Evolutionary conservation across 2,888 invertebrate species (phyloP).

Genomic region (Plagodis pulveraria): DNA sequence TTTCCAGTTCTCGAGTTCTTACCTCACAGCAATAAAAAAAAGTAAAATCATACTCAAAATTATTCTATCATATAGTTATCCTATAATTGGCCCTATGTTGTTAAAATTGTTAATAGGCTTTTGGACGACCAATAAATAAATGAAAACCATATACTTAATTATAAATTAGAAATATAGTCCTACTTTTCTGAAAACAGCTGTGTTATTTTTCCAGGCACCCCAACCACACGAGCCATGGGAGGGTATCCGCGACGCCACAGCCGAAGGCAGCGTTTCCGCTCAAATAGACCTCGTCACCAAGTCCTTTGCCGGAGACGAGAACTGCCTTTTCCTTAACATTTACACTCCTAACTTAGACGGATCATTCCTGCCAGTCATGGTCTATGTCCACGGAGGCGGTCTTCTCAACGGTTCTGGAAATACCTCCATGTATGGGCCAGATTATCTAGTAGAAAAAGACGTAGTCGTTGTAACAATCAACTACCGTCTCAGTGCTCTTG

Average conservation of each 20-base stretch:
- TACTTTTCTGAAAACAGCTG: no score
- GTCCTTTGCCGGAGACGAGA: constrained; percentile 83
- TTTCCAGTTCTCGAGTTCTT: no score
- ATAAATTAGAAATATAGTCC: no score
- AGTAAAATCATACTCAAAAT: no score
- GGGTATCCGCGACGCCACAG: constrained; percentile 85
- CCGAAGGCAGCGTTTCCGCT: constrained; percentile 86
- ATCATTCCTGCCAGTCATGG: constrained; percentile 82
- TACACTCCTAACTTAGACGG: constrained; percentile 85
- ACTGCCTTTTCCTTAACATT: constrained; percentile 89
- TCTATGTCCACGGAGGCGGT: constrained; percentile 85
- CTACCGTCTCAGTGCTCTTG: constrained; percentile 79
- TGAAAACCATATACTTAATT: no score
- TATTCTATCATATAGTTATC: no score
- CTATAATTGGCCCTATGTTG: no score
- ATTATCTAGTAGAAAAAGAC: constrained; percentile 84
- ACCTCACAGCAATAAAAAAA: no score
- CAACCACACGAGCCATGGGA: constrained; percentile 84
- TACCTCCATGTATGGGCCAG: constrained; percentile 74
- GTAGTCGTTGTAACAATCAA: constrained; percentile 84
- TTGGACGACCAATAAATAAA: no score
- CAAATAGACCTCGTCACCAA: constrained; percentile 80
- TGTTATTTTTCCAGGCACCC: constrained; percentile 75
- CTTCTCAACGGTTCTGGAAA: constrained; percentile 82
- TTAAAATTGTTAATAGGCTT: no score